A percentile compares a stretch with the other conserved stretches of the same genome.
phyloP scores from a whole-genome alignment of 2,797 vertebrate species.

The Tangara arthus region DNA sequence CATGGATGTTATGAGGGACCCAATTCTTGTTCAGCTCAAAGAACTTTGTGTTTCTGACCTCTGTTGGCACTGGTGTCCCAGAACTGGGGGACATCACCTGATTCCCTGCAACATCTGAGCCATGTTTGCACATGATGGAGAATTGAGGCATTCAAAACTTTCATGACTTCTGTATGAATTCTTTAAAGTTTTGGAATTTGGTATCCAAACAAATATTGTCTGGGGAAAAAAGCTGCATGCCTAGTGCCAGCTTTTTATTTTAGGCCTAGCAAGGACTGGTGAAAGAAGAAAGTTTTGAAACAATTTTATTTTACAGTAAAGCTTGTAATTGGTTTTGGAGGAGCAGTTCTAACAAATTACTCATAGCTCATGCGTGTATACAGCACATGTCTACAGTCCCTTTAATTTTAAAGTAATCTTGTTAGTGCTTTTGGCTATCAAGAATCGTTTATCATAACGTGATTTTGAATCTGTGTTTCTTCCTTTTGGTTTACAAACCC shows the following conservation, averaged over 20 bases:
- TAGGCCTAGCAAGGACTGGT: neutral
- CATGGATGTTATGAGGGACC: neutral
- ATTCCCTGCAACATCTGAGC: neutral
- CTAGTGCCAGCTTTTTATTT: neutral
- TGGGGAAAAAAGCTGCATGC: neutral
- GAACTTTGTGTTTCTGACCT: neutral
- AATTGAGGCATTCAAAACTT: neutral
- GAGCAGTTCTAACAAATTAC: neutral
- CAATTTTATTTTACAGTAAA: neutral
- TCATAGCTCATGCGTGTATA: neutral
- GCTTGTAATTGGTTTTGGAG: slow-evolving; percentile 3
- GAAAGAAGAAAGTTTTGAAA: neutral
- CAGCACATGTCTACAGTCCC: neutral
- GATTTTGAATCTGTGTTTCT: neutral
- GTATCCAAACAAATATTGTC: neutral
- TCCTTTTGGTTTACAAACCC: neutral
- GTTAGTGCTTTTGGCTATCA: neutral
- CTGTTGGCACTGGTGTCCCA: neutral
- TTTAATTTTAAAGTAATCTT: neutral
- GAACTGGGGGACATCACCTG: neutral
- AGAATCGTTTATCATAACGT: neutral
- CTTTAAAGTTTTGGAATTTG: neutral
- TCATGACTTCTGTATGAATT: neutral
- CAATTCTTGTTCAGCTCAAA: neutral
- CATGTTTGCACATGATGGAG: neutral